A percentile compares a stretch with the other conserved stretches of the same genome.
Conservation (phyloP, 2,888 invertebrate species). For the Diloba caeruleocephala region DNA sequence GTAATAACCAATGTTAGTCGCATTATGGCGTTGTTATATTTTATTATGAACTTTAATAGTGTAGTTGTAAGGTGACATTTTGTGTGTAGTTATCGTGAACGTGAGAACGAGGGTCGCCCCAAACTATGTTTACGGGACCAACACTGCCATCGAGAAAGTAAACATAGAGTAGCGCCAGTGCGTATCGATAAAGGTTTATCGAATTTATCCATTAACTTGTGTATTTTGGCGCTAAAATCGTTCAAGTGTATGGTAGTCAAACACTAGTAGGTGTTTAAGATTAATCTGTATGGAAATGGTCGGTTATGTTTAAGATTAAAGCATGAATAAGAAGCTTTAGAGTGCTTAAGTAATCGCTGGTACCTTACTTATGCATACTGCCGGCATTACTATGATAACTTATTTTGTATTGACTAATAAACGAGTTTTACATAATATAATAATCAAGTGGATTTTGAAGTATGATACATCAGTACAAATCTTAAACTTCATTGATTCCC, state of each 20-base stretch:
- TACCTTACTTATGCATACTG: no score
- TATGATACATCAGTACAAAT: no score
- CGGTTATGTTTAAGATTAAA: constrained; percentile 13
- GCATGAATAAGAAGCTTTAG: constrained; percentile 18
- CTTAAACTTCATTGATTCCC: no score
- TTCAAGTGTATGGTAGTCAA: constrained; percentile 50
- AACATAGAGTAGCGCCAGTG: constrained; percentile 55
- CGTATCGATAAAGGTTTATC: constrained; percentile 58
- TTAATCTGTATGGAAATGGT: constrained; percentile 61
- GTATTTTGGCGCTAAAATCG: constrained; percentile 45
- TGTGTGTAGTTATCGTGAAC: constrained; percentile 22
- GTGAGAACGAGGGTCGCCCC: constrained; percentile 41
- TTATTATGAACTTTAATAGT: constrained; percentile 32
- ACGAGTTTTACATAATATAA: no score
- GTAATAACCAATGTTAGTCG: constrained; percentile 53
- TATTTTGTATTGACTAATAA: no score
- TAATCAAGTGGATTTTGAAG: no score
- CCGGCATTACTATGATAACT: no score
- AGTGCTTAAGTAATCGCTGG: neutral
- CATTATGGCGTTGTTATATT: constrained; percentile 29
- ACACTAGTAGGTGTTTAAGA: constrained; percentile 53
- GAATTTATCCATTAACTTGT: constrained; percentile 56
- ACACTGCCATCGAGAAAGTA: constrained; percentile 58
- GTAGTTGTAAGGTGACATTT: constrained; percentile 25
- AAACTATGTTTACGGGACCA: constrained; percentile 57